A percentile compares a stretch with the other conserved stretches of the same genome.
Evolutionary conservation across 2,797 vertebrate genomes (phyloP).

Genomic region (Sternotherus odoratus): DNA sequence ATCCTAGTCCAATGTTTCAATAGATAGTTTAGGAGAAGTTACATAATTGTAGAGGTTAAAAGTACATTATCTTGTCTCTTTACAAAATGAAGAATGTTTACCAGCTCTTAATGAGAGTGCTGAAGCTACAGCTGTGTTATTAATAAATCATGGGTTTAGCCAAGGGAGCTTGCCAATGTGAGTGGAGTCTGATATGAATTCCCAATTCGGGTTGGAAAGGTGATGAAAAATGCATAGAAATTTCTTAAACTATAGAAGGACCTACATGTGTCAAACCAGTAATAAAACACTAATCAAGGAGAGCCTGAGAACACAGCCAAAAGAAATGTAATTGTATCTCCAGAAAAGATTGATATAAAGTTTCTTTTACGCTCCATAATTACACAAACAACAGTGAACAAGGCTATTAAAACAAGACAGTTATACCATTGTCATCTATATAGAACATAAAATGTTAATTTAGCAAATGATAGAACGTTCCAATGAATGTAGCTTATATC

Average conservation of each 20-base stretch:
- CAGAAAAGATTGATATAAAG: background rate
- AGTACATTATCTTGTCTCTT: constrained; percentile 19
- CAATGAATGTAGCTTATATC: accelerated
- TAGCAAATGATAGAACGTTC: background rate
- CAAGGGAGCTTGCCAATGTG: background rate
- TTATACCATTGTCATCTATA: background rate
- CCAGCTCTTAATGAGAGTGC: accelerated
- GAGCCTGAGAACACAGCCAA: background rate
- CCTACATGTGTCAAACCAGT: background rate
- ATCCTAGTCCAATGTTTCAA: background rate
- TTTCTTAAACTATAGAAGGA: background rate
- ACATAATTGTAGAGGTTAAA: constrained; percentile 43
- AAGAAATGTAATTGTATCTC: background rate
- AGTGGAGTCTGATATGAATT: constrained; percentile 7
- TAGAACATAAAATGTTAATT: background rate
- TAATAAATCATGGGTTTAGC: constrained; percentile 26
- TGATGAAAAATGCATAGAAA: background rate
- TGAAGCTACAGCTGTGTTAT: background rate
- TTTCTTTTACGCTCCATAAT: accelerated
- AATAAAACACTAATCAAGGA: background rate
- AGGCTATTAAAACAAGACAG: background rate
- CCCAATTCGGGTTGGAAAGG: background rate
- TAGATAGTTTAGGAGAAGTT: background rate
- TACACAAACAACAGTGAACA: background rate
- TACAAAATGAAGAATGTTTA: constrained; percentile 31